These are phyloP conservation scores for Tetropium fuscum DNA, from an alignment of 2,888 invertebrate species.

Conservation along the genomic window DNA sequence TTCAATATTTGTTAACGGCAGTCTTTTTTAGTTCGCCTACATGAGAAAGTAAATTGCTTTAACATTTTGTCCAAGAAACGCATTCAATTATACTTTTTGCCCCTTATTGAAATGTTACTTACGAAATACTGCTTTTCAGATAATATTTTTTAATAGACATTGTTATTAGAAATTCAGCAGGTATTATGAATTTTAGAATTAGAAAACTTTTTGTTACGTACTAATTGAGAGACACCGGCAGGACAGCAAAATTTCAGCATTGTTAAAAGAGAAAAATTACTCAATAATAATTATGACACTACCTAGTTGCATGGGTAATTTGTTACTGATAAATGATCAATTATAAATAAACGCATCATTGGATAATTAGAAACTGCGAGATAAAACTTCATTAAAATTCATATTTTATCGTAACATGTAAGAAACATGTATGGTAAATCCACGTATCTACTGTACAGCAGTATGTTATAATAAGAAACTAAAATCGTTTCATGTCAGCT, in stretches of 20 bases:
- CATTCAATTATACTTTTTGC: conserved; percentile 19
- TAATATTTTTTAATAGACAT: conserved; percentile 6
- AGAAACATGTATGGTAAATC: too few species aligned
- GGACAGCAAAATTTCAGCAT: conserved; percentile 4
- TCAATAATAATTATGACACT: background rate
- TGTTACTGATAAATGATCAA: background rate
- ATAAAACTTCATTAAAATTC: too few species aligned
- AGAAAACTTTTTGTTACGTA: conserved; percentile 1
- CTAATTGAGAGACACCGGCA: background rate
- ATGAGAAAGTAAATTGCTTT: conserved; percentile 25
- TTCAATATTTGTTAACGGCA: background rate
- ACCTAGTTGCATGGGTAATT: background rate
- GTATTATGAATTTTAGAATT: conserved; percentile 10
- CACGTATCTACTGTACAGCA: too few species aligned
- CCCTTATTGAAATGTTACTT: conserved; percentile 11
- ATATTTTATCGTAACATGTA: too few species aligned
- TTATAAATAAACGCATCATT: background rate
- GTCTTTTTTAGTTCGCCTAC: conserved; percentile 6
- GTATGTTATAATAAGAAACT: too few species aligned
- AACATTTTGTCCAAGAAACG: conserved; percentile 11
- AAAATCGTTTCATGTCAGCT: too few species aligned
- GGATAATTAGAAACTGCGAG: background rate
- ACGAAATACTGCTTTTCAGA: conserved; percentile 14
- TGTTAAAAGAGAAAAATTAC: background rate
- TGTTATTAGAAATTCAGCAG: conserved; percentile 4